These are phyloP conservation scores for Oreochromis mossambicus DNA, from an alignment of 2,797 vertebrate species.

Conservation along the genomic window DNA sequence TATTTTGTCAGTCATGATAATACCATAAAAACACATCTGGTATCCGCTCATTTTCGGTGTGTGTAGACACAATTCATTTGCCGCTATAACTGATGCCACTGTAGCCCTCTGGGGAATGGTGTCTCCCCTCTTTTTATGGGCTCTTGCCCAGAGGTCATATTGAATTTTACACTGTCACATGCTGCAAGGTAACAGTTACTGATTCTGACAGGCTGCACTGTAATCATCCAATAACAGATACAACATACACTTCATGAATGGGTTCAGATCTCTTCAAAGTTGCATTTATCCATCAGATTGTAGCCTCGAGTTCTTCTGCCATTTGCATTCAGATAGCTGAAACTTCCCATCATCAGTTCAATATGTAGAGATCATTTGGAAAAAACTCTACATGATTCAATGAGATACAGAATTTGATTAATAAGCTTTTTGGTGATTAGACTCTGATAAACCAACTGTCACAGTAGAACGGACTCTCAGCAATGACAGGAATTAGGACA, in stretches of 20 bases:
- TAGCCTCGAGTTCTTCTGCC: not conserved
- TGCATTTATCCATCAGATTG: not conserved
- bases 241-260: not conserved
- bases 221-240: not conserved
- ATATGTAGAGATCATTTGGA: not conserved
- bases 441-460: not conserved
- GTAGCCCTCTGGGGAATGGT: not conserved
- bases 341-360: not conserved
- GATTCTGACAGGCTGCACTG: not conserved
- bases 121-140: not conserved
- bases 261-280: not conserved
- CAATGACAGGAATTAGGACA: not conserved
- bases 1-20: not conserved
- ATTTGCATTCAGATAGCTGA: not conserved
- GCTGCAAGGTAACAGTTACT: not conserved
- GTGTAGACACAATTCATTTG: not conserved
- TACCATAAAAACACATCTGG: not conserved
- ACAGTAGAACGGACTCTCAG: not conserved
- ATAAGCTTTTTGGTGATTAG: not conserved
- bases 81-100: not conserved
- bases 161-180: not conserved
- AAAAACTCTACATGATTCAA: not conserved
- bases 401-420: not conserved
- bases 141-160: not conserved
- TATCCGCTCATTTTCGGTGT: not conserved